Base-by-base conservation (phyloP, 2,113 vertebrate genomes). In the Eulemur macaco region DNA sequence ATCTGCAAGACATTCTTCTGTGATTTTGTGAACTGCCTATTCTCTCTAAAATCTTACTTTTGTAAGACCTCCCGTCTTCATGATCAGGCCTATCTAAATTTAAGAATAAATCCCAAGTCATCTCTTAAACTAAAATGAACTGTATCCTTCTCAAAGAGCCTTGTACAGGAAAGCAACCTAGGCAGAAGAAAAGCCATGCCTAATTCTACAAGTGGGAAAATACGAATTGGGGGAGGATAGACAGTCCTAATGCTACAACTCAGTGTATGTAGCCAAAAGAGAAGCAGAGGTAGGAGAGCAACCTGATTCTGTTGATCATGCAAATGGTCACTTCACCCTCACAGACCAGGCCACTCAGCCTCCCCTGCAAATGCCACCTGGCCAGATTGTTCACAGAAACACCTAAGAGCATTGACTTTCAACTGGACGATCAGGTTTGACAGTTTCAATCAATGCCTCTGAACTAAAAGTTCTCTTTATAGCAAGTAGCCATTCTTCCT, bases 141-240 rank as follows among this genome's bases (percentile, higher is more conserved):
- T 29, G 47, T 11, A 85, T 34, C 87, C 29, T 89, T 78, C 88
- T 80, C 82, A 92, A 94, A 95, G 81, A 88, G n/a, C 54, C 78
- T 88, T 89, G 15, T 45, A 37, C 25, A 88, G 77, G 42, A 91
- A 94, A 86, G 15, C 31, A 76, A 58, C 1, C 14, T 20, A 13
- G 52, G 25, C 14, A 86, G 29, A 81, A 89, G 31, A 66, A 90
- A 71, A 92, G 31, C 42, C 29, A 2, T 64, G 23, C 18, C 17
- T 86, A 71, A 71, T 85, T 91, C 50, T 71, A 4, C 80, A 68
- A 66, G 63, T 45, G n/a, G 90, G 37, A 78, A 60, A 42, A 83
- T 25, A 15, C 63, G 27, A 95, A 74, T 13, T 60, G 34, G 17
- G 31, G 42, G 12, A 63, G 68, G 52, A 50, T 0, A n/a, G 29